A percentile compares a stretch with the other conserved stretches of the same genome.
Evolutionary conservation across 2,888 invertebrate genomes (phyloP).

Genomic region (Noctua fimbriata): DNA sequence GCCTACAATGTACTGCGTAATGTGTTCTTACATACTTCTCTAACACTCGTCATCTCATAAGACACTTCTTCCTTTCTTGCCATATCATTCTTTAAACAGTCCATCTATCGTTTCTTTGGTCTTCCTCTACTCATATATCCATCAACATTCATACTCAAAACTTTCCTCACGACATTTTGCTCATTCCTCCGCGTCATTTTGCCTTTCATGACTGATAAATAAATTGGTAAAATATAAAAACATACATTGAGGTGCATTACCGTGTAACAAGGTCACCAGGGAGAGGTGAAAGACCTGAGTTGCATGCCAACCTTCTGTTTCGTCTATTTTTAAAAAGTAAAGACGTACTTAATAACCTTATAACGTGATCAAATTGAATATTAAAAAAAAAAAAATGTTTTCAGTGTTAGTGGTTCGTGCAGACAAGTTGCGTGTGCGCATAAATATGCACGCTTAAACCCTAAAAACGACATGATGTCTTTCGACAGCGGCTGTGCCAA

Average conservation of each 20-base stretch:
- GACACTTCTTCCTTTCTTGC: no score
- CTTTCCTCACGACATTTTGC: no score
- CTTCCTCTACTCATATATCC: no score
- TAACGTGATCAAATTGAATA: background rate
- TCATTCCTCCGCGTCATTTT: no score
- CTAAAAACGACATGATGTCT: background rate
- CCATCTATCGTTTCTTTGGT: no score
- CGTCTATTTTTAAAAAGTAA: background rate
- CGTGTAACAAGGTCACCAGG: background rate
- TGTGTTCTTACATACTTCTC: no score
- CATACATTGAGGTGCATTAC: background rate
- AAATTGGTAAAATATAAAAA: background rate
- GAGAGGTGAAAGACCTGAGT: constrained; percentile 12
- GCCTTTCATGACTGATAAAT: background rate
- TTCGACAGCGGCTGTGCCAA: background rate
- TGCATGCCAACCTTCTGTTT: constrained; percentile 16
- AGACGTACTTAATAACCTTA: constrained; percentile 6
- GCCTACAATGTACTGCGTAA: no score
- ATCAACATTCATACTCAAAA: no score
- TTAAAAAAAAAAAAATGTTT: background rate
- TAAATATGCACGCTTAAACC: background rate
- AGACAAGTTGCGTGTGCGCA: background rate
- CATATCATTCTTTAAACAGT: no score
- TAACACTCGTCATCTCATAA: no score
- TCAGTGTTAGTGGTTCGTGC: background rate